Evolutionary conservation across 2,797 vertebrate genomes (phyloP).

Genomic region (Sebastes matsubarae): DNA sequence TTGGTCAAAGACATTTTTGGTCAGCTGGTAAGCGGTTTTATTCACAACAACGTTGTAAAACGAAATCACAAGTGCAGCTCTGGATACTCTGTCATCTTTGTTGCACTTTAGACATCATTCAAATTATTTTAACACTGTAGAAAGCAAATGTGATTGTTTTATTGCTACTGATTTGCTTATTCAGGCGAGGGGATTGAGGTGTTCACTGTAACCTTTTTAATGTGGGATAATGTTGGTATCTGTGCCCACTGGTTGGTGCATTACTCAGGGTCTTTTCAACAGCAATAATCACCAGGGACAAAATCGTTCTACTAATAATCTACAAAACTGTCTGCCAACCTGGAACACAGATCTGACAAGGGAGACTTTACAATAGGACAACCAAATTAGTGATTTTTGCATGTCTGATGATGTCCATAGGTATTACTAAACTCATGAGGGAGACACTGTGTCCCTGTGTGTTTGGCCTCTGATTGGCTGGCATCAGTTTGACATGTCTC

Average conservation of each 20-base stretch:
- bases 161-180: neutral
- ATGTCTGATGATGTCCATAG: conserved; percentile 3
- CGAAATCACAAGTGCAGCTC: neutral
- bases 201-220: neutral
- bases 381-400: neutral
- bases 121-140: neutral
- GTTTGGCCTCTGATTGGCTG: conserved; percentile 35
- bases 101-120: neutral
- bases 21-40: neutral
- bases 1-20: neutral
- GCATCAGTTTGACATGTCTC: conserved; percentile 48
- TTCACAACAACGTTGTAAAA: neutral
- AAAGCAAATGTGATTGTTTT: neutral
- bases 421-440: conserved; percentile 17
- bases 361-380: neutral
- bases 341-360: neutral
- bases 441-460: conserved; percentile 20
- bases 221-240: neutral
- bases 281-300: neutral
- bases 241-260: neutral
- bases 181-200: neutral
- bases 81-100: neutral
- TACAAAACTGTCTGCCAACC: neutral
- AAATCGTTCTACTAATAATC: neutral
- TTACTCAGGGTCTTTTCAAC: neutral